These are phyloP conservation scores for Mionectes macconnelli DNA, from an alignment of 2,113 vertebrate species.

Conservation along the genomic window DNA sequence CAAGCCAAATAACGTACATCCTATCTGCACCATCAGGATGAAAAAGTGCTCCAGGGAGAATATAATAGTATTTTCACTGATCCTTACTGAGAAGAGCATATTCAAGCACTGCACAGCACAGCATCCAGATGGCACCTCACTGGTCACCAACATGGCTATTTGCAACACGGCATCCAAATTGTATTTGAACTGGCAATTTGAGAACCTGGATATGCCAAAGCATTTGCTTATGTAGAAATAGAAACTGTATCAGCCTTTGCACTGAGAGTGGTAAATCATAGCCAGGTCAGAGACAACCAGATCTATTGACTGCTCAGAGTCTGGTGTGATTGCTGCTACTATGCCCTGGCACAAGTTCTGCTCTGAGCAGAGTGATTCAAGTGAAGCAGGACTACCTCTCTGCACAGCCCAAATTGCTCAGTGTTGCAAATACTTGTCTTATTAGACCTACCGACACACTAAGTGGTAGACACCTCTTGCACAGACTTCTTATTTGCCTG, in stretches of 20 bases:
- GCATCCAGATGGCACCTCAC: not conserved
- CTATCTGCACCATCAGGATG: not conserved
- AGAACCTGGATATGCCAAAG: not conserved
- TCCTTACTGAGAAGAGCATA: not conserved
- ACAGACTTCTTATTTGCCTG: not conserved
- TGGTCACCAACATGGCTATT: not conserved
- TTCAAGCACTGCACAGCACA: not conserved
- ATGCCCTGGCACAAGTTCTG: no score
- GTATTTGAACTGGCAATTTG: not conserved
- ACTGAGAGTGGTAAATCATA: no score
- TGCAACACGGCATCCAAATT: not conserved
- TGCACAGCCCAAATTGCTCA: not conserved
- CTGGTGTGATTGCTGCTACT: no score
- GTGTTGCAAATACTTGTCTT: not conserved
- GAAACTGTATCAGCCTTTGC: not conserved
- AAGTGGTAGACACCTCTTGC: not conserved
- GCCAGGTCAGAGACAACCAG: no score
- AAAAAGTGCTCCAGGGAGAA: not conserved
- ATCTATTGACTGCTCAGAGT: no score
- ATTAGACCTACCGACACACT: not conserved
- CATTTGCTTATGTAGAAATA: not conserved
- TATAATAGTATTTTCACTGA: not conserved
- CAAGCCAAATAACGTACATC: not conserved
- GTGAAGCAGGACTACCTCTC: not conserved
- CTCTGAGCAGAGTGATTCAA: not conserved